Conservation (phyloP, 92 coral and sea anemone genomes). For the Umimayanthus kanabou region DNA sequence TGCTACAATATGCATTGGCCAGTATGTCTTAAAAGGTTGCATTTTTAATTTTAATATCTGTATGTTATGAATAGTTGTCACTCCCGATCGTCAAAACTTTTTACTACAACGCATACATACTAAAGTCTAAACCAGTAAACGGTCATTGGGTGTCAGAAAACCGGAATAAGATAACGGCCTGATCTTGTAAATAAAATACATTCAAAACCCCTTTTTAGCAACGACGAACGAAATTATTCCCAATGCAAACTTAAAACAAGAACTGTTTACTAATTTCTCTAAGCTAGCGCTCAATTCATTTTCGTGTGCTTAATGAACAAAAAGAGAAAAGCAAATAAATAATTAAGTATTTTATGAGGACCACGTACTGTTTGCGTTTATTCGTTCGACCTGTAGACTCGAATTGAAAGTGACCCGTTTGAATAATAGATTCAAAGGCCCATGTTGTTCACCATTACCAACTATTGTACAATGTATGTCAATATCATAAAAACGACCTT, state of each 20-base stretch:
- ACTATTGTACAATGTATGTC: background rate
- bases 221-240: too few species aligned
- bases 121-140: background rate
- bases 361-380: background rate
- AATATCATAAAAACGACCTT: background rate
- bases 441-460: background rate
- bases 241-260: background rate
- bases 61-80: background rate
- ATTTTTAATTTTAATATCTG: background rate
- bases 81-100: background rate
- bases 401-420: background rate
- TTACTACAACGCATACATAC: background rate
- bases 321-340: constrained; percentile 2
- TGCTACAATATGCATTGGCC: background rate
- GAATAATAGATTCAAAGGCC: background rate
- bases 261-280: background rate
- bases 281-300: background rate
- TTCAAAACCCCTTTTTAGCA: background rate
- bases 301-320: background rate
- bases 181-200: too few species aligned
- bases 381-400: background rate
- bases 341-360: background rate
- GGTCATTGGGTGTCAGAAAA: too few species aligned
- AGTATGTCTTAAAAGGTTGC: background rate
- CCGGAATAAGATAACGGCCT: too few species aligned